Evolutionary conservation across 2,888 invertebrate species (phyloP).

Genomic region (Heliconius aoede): DNA sequence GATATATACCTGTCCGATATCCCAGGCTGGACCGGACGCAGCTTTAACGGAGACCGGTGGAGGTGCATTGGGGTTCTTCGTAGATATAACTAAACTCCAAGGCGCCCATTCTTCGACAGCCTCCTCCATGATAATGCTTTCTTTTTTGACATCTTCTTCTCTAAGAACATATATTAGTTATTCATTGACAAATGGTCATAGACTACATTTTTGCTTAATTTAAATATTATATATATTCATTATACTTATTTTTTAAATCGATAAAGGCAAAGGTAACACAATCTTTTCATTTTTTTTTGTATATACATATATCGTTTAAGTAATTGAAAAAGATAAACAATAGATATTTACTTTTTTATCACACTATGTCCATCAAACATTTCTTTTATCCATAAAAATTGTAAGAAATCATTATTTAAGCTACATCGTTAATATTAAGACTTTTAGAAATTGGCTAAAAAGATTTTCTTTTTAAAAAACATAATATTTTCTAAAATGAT

Average conservation of each 20-base stretch:
- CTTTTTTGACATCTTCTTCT: conserved; percentile 57
- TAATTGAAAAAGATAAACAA: neutral
- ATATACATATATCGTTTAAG: neutral
- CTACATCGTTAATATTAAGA: neutral
- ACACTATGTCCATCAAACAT: conserved; percentile 42
- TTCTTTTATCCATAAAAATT: conserved; percentile 35
- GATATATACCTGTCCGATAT: conserved; percentile 68
- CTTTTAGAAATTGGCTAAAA: neutral
- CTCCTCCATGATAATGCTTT: conserved; percentile 56
- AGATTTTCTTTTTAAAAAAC: neutral
- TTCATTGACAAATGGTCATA: neutral
- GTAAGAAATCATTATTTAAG: conserved; percentile 29
- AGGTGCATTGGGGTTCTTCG: conserved; percentile 71
- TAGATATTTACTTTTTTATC: conserved; percentile 28
- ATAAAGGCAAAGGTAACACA: no score
- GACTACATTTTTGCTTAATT: neutral
- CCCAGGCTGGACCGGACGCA: conserved; percentile 74
- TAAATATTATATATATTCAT: neutral
- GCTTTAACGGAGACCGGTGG: conserved; percentile 70
- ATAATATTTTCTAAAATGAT: conserved; percentile 2
- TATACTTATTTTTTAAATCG: no score
- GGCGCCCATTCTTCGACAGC: conserved; percentile 73
- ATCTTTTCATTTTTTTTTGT: neutral
- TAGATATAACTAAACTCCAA: conserved; percentile 67
- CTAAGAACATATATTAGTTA: conserved; percentile 49